A percentile compares a stretch with the other conserved stretches of the same genome.
Evolutionary conservation across 2,888 invertebrate genomes (phyloP).

Genomic region (Alcis repandata): DNA sequence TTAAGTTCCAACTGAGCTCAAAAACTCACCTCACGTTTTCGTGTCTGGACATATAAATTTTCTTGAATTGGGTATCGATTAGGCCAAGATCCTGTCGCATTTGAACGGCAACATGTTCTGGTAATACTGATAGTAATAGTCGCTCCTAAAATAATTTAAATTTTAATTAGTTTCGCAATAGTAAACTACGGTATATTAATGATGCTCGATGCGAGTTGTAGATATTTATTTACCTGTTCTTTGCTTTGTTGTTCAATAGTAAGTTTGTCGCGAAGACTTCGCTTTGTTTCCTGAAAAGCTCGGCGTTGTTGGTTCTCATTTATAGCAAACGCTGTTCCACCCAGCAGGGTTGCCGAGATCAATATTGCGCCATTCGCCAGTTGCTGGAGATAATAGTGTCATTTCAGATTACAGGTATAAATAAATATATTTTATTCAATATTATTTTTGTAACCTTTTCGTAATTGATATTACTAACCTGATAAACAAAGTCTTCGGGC

Average conservation of each 20-base stretch:
- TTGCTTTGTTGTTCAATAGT: constrained; percentile 97
- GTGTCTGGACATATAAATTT: constrained; percentile 98
- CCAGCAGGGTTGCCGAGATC: constrained; percentile 91
- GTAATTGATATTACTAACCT: constrained; percentile 60
- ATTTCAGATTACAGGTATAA: constrained; percentile 6
- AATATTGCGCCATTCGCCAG: constrained; percentile 90
- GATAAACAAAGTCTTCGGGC: constrained; percentile 71
- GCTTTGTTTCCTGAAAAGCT: constrained; percentile 96
- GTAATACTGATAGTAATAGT: constrained; percentile 95
- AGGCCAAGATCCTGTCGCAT: constrained; percentile 98
- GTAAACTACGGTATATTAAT: not conserved
- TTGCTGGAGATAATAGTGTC: constrained; percentile 83
- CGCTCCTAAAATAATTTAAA: constrained; percentile 91
- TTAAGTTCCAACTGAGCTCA: not conserved
- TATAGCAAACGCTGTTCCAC: constrained; percentile 86
- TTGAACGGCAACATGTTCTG: constrained; percentile 98
- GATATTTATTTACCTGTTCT: constrained; percentile 90
- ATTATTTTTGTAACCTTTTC: not conserved
- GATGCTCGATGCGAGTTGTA: not conserved
- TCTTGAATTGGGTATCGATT: constrained; percentile 97
- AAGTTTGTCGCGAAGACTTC: constrained; percentile 96
- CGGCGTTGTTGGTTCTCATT: constrained; percentile 95
- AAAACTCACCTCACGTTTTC: constrained; percentile 96
- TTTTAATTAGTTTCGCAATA: constrained; percentile 7
- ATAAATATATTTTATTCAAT: no score